phyloP scores from a whole-genome alignment of 2,888 invertebrate species.

The Cabera pusaria region DNA sequence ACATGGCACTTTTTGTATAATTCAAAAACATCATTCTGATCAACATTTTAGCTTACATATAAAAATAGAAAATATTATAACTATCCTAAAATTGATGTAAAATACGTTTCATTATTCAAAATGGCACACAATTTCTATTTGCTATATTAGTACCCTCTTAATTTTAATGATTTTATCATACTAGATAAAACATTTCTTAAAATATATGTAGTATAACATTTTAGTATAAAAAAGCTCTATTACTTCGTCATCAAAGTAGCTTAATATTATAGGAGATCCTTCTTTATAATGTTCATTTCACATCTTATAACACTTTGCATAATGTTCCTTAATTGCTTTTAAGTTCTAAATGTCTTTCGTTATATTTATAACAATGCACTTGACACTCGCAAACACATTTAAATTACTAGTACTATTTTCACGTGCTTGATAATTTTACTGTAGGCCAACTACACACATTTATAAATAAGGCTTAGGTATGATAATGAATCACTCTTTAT shows the following conservation, averaged over 20 bases:
- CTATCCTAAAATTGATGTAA: constrained; percentile 15
- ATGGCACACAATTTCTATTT: constrained; percentile 34
- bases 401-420: no score
- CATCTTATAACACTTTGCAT: no score
- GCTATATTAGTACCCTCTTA: no score
- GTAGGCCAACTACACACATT: no score
- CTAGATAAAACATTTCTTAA: neutral
- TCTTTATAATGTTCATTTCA: constrained; percentile 2
- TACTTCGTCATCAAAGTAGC: neutral
- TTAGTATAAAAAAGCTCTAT: neutral
- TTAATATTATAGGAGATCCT: constrained; percentile 14
- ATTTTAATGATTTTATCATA: no score
- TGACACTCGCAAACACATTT: no score
- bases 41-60: constrained; percentile 2
- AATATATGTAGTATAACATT: neutral
- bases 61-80: constrained; percentile 18
- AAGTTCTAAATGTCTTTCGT: no score
- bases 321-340: no score
- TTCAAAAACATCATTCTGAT: constrained; percentile 1
- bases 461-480: no score
- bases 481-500: no score
- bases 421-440: no score
- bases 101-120: constrained; percentile 22
- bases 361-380: no score
- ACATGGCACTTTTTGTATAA: constrained; percentile 70